These are phyloP conservation scores for Rhyacophila evoluta DNA, from an alignment of 2,888 invertebrate species.

Conservation along the genomic window DNA sequence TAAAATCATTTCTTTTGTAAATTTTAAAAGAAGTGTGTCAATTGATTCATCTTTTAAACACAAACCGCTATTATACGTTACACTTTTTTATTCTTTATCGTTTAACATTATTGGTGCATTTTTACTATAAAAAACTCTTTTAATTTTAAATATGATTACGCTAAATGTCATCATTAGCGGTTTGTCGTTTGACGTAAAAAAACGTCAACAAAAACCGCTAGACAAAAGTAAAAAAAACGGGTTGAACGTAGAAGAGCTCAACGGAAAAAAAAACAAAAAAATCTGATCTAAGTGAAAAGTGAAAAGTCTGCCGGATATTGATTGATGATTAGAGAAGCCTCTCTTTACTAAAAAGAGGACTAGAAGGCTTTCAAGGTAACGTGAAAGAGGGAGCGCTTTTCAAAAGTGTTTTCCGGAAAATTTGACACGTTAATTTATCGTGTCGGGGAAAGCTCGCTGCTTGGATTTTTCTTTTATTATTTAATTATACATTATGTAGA, in stretches of 20 bases:
- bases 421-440: neutral
- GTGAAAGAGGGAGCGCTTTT: neutral
- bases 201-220: neutral
- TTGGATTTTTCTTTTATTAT: neutral
- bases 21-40: no score
- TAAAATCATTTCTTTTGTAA: no score
- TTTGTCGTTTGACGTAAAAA: neutral
- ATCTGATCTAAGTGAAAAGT: slow-evolving; percentile 5
- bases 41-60: no score
- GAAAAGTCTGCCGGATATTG: slow-evolving; percentile 24
- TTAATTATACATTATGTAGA: no score
- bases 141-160: no score
- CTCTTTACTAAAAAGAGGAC: neutral
- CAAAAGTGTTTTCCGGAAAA: neutral
- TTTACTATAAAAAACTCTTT: no score
- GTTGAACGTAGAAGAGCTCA: neutral
- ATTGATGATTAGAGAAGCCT: slow-evolving; percentile 5
- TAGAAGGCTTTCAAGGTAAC: neutral
- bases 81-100: no score
- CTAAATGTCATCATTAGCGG: neutral
- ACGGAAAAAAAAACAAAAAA: neutral
- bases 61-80: no score
- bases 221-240: neutral
- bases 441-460: neutral
- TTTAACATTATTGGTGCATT: no score